A percentile compares a stretch with the other conserved stretches of the same genome.
phyloP scores from a whole-genome alignment of 2,797 vertebrate genomes.

The Galaxias olidus region DNA sequence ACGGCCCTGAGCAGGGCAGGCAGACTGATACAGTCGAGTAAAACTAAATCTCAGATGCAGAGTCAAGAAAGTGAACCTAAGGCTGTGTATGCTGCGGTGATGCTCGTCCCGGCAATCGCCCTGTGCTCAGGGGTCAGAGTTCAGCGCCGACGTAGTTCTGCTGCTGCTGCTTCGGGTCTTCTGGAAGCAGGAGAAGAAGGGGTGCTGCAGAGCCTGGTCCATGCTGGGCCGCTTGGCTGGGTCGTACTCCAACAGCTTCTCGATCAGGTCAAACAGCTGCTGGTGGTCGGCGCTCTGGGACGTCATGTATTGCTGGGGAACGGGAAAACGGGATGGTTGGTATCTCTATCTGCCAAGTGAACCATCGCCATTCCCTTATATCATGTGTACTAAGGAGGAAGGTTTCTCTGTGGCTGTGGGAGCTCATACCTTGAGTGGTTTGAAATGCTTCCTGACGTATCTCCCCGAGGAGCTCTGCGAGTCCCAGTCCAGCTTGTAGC shows the following conservation, averaged over 20 bases:
- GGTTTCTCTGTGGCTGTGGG: neutral
- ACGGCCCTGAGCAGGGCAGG: neutral
- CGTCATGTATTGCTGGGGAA: constrained; percentile 78
- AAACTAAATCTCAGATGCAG: constrained; percentile 66
- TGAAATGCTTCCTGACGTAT: constrained; percentile 83
- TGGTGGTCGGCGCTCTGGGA: constrained; percentile 78
- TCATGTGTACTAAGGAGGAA: neutral
- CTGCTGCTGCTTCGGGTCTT: constrained; percentile 53
- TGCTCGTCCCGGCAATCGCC: constrained; percentile 4
- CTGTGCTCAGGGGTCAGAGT: constrained; percentile 4
- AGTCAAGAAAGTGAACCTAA: constrained; percentile 40
- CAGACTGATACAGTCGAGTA: constrained; percentile 88
- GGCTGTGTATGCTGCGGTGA: constrained; percentile 17
- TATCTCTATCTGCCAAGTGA: neutral
- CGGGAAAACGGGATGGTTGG: constrained; percentile 1
- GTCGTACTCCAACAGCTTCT: constrained; percentile 88
- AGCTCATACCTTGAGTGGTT: constrained; percentile 82
- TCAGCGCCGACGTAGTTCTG: constrained; percentile 19
- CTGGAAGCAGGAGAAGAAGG: constrained; percentile 76
- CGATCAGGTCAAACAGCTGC: constrained; percentile 84
- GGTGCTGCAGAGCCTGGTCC: constrained; percentile 80
- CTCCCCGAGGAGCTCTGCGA: constrained; percentile 79
- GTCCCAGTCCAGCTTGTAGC: constrained; percentile 84
- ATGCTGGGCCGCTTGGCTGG: constrained; percentile 80
- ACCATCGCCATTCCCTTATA: neutral